Evolutionary conservation across 1,140 invertebrate genomes (phyloP), one percentile per base, ranked within the genome.

Genomic region (Heliothis subflexa): DNA sequence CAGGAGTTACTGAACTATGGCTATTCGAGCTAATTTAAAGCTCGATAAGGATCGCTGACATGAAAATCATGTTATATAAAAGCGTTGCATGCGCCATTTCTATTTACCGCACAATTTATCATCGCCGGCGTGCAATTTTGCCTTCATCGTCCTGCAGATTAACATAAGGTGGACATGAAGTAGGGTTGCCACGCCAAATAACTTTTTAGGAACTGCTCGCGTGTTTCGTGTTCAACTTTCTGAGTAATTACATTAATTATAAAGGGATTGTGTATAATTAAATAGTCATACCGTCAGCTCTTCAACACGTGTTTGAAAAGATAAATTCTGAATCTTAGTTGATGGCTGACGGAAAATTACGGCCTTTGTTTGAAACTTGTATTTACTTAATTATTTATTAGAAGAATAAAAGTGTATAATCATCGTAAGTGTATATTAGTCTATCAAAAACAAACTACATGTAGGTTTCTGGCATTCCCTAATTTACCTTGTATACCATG

Each of bases 71-170:
- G 73, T 75, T 75, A 74, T 74, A 47, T 74, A 75, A 75, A 64
- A 52, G 45, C 73, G 73, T 75, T 75, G 73, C 73, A 75, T 75
- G 73, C 57, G 47, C 73, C 59, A 75, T 75, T 75, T 75, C 59
- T 75, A 75, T 75, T 75, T 75, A 64, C 47, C 73, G 73, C 73
- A 75, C 59, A 52, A 75, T 75, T 75, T 75, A 75, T 75, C 73
- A 75, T 64, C 57, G 47, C 25, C 14, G 4, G 21, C 45, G 64
- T 75, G 73, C 73, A 75, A 64, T 75, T 75, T 75, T 50, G 47
- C 73, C 57, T 75, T 75, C 73, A 75, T 62, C 73, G 59, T 28
- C 73, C 59, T 64, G 59, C 33, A 16, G 25, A 62, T 61, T 75
- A 75, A 62, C 72, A 50, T 75, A 52, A 64, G 73, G 45, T 75